Evolutionary conservation across 2,797 vertebrate genomes (phyloP).

Genomic region (Anniella stebbinsi): DNA sequence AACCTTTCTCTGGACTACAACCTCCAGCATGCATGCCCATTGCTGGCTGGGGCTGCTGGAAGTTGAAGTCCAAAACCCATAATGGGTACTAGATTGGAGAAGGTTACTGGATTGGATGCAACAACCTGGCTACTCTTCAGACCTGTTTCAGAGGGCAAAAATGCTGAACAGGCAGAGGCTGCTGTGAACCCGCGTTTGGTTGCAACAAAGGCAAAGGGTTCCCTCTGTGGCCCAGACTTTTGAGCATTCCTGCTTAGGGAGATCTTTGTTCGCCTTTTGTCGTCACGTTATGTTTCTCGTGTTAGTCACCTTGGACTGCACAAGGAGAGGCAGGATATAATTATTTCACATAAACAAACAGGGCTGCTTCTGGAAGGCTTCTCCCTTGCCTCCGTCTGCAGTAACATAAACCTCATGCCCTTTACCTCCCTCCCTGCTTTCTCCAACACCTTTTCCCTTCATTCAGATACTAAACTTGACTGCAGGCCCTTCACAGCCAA

Average conservation of each 20-base stretch:
- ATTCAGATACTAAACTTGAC: background rate
- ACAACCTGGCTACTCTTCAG: no score
- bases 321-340: background rate
- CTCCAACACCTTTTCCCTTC: background rate
- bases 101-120: no score
- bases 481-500: background rate
- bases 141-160: no score
- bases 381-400: background rate
- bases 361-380: background rate
- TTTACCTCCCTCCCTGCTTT: no score
- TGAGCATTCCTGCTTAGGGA: background rate
- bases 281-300: background rate
- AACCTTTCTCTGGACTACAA: no score
- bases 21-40: no score
- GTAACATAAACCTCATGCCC: background rate
- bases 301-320: background rate
- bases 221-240: background rate
- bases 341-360: background rate
- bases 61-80: no score
- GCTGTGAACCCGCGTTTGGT: background rate
- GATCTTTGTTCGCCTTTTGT: background rate
- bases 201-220: no score
- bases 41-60: no score
- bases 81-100: no score
- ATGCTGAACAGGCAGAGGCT: no score